Base-by-base conservation (phyloP, 2,113 vertebrate genomes). In the chimpanzee (Pan troglodytes) region DNA sequence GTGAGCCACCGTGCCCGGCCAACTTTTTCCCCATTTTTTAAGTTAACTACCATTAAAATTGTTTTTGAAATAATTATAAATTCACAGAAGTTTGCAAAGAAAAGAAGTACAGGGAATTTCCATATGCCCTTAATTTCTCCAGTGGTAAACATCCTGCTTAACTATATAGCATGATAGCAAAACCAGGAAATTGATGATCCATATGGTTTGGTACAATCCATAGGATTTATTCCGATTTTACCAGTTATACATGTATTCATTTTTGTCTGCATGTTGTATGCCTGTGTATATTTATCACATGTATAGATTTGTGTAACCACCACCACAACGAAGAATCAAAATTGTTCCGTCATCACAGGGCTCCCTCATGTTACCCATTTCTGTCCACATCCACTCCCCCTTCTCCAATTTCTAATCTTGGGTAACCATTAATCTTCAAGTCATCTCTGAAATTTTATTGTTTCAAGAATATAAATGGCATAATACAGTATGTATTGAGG, bases 381-480 rank as follows among this genome's bases (percentile, higher is more conserved):
- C 32, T 16, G 45, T 9, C 25, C 83, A 48, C 8, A n/a, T n/a
- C 30, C 5, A 22, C 1, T 1, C 10, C 6, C 8, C 48, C 20
- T 5, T 84, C 38, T 8, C 8, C 11, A 38, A 6, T 45, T 12
- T 48, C 30, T 59, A 43, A 35, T 22, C 35, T 43, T 78, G 30
- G 38, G 61, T 50, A 64, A 3, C 32, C 50, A 87, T n/a, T 50
- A 50, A 20, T 92, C 16, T 61, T 22, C 48, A 79, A 35, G 57
- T 13, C 32, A 75, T n/a, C 59, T 73, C 76, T 61, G 43, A 68
- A 90, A 75, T 87, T 83, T 75, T 88, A 35, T 79, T 86, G 17
- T 89, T 94, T 95, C 48, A 90, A 94, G n/a, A 93, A 68, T 50
- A 73, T 85, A 93, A 95, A 79, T 93, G n/a, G 68, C 35, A 76